Conservation (phyloP, 2,113 vertebrate species). For the Oriolus oriolus region DNA sequence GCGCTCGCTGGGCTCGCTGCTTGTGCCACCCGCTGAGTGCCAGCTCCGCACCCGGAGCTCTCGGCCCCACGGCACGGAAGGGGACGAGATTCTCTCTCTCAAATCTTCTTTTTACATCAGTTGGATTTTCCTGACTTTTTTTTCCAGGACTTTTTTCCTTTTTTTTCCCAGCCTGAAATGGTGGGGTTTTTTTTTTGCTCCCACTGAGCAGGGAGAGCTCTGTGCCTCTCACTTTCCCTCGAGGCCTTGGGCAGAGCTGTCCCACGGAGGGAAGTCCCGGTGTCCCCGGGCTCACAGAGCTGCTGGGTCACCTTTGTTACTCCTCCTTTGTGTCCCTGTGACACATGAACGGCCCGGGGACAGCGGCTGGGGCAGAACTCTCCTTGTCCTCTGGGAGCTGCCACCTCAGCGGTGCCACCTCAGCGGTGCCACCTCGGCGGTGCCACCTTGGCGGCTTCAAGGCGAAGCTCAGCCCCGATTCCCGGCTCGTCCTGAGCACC, state of each 20-base stretch:
- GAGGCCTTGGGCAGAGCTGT: background rate
- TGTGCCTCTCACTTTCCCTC: background rate
- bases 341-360: rapidly evolving
- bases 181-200: background rate
- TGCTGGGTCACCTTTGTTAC: background rate
- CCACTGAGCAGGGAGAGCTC: background rate
- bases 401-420: background rate
- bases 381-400: background rate
- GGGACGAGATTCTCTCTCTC: background rate
- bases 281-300: background rate
- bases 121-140: background rate
- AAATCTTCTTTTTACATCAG: rapidly evolving
- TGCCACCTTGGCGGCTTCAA: background rate
- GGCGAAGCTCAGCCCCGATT: background rate
- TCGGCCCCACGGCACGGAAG: background rate
- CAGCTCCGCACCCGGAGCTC: background rate
- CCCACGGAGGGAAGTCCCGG: background rate
- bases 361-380: background rate
- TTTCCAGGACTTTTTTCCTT: background rate
- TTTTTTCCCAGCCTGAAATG: background rate
- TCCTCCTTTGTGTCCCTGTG: background rate
- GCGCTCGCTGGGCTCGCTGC: background rate
- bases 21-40: background rate
- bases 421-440: background rate
- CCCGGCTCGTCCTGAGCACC: rapidly evolving